A percentile compares a stretch with the other conserved stretches of the same genome.
Evolutionary conservation across 2,113 vertebrate species (phyloP).

Genomic region (Stegostoma tigrinum): DNA sequence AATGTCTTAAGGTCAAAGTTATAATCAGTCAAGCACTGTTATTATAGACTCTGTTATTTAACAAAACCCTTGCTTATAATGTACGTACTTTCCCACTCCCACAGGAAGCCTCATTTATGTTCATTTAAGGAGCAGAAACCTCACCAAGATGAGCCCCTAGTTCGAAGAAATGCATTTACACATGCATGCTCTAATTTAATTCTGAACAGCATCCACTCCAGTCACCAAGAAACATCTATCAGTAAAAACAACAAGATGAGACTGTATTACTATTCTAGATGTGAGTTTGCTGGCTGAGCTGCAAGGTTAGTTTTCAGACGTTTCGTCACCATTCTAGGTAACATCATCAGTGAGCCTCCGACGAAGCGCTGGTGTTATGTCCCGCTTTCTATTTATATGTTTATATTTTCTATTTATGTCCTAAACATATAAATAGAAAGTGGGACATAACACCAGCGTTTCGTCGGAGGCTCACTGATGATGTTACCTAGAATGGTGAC

Average conservation of each 20-base stretch:
- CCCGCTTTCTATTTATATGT: too few relatives aligned
- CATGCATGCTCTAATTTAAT: background rate
- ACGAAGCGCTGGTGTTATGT: too few relatives aligned
- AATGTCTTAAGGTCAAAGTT: constrained; percentile 20
- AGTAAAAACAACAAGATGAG: background rate
- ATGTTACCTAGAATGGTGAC: too few relatives aligned
- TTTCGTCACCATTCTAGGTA: too few relatives aligned
- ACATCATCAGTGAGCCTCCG: too few relatives aligned
- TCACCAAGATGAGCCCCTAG: background rate
- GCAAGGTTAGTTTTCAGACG: too few relatives aligned
- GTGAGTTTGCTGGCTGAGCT: too few relatives aligned
- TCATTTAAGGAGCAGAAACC: background rate
- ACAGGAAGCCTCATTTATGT: background rate
- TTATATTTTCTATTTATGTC: too few relatives aligned
- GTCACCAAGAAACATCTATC: background rate
- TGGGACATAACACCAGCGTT: too few relatives aligned
- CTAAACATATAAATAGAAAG: too few relatives aligned
- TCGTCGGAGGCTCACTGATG: too few relatives aligned
- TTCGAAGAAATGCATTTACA: background rate
- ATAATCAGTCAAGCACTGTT: constrained; percentile 13
- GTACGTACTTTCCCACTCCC: constrained; percentile 8
- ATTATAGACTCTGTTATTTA: constrained; percentile 23
- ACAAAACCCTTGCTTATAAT: background rate
- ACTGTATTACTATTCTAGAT: background rate
- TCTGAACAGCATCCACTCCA: background rate